Evolutionary conservation across 2,888 invertebrate genomes (phyloP).

Genomic region (Heliothis peltigera): DNA sequence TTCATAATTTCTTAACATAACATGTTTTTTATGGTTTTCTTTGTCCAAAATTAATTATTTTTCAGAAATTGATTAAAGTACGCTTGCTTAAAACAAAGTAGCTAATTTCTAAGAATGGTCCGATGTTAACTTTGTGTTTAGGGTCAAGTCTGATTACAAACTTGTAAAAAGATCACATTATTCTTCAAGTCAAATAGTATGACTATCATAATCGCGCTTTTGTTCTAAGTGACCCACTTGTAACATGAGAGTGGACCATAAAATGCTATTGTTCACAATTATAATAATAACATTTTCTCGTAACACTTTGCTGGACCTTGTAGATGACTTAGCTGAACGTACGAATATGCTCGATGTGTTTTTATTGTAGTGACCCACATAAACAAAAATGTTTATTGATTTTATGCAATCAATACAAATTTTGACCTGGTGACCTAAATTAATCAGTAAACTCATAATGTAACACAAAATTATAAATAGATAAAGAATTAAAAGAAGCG

Average conservation of each 20-base stretch:
- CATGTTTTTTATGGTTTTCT: too few relatives aligned
- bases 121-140: background rate
- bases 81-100: background rate
- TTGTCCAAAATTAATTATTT: background rate
- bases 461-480: too few relatives aligned
- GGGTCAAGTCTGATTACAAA: background rate
- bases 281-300: conserved; percentile 56
- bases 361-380: background rate
- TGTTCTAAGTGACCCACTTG: conserved; percentile 63
- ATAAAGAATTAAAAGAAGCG: too few relatives aligned
- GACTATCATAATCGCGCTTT: conserved; percentile 60
- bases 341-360: conserved; percentile 9
- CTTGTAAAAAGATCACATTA: conserved; percentile 14
- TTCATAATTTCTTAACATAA: too few relatives aligned
- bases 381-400: background rate
- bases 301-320: conserved; percentile 52
- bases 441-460: too few relatives aligned
- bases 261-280: conserved; percentile 59
- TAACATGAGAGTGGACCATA: conserved; percentile 65
- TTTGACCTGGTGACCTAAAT: too few relatives aligned
- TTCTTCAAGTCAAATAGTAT: conserved; percentile 43
- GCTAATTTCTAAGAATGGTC: background rate
- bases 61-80: background rate
- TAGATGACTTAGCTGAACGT: conserved; percentile 27
- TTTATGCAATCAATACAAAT: background rate